Conservation (phyloP, 2,797 vertebrate genomes). For the Scarus forsteni region DNA sequence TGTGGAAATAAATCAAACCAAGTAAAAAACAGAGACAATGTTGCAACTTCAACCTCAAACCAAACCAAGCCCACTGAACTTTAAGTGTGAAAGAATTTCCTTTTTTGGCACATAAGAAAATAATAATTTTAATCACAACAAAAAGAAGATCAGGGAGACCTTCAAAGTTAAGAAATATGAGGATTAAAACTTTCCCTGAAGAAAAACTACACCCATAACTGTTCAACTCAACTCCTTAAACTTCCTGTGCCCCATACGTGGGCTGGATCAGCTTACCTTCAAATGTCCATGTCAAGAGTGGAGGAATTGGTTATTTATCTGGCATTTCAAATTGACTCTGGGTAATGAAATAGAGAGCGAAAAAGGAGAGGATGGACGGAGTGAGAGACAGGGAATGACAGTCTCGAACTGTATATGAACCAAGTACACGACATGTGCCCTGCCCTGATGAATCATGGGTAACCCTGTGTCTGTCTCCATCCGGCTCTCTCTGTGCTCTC, state of each 20-base stretch:
- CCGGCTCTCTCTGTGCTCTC: constrained; percentile 23
- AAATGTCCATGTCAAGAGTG: neutral
- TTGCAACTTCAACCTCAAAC: too few relatives aligned
- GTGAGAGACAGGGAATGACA: constrained; percentile 16
- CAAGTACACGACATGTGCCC: constrained; percentile 34
- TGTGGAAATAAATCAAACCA: too few relatives aligned
- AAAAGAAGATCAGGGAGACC: neutral
- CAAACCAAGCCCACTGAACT: too few relatives aligned
- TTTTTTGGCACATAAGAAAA: too few relatives aligned
- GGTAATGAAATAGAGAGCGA: constrained; percentile 15
- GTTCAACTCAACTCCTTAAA: neutral
- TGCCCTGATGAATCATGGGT: constrained; percentile 48
- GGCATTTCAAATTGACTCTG: neutral
- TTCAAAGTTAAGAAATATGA: neutral
- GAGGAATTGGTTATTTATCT: constrained; percentile 19
- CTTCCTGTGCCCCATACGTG: neutral
- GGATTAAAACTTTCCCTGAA: neutral
- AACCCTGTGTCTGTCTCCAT: constrained; percentile 48
- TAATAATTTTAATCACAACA: neutral
- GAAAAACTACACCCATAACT: neutral
- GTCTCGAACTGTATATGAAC: constrained; percentile 20
- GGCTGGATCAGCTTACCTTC: neutral
- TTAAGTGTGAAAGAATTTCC: too few relatives aligned
- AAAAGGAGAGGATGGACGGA: constrained; percentile 21
- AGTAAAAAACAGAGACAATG: too few relatives aligned